Conservation (phyloP, 2,797 vertebrate genomes). For the Columba guinea region DNA sequence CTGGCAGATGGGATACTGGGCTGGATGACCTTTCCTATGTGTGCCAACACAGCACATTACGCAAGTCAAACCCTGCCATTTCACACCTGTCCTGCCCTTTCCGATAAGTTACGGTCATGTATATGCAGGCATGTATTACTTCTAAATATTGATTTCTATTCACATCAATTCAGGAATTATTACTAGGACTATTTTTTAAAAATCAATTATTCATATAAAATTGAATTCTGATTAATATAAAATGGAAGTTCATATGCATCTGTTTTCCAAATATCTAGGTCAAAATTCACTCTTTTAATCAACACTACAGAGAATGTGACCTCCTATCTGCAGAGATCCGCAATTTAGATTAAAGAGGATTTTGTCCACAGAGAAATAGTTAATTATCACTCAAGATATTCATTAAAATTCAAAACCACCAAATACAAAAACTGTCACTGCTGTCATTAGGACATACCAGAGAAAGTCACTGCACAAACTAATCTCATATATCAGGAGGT, state of each 20-base stretch:
- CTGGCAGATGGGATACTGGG: too few relatives aligned
- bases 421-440: background rate
- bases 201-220: background rate
- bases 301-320: background rate
- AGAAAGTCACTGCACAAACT: background rate
- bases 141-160: background rate
- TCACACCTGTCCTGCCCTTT: background rate
- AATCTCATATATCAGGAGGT: background rate
- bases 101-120: background rate
- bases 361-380: background rate
- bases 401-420: background rate
- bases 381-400: background rate
- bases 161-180: background rate
- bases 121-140: background rate
- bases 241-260: background rate
- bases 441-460: background rate
- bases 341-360: background rate
- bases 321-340: background rate
- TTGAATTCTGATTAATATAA: background rate
- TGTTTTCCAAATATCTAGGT: background rate
- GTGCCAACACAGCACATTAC: background rate
- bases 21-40: background rate
- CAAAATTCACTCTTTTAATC: background rate
- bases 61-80: background rate
- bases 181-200: background rate